These are phyloP conservation scores for Propsilocerus akamusi DNA, from an alignment of 1,140 invertebrate genomes.

Conservation along the genomic window DNA sequence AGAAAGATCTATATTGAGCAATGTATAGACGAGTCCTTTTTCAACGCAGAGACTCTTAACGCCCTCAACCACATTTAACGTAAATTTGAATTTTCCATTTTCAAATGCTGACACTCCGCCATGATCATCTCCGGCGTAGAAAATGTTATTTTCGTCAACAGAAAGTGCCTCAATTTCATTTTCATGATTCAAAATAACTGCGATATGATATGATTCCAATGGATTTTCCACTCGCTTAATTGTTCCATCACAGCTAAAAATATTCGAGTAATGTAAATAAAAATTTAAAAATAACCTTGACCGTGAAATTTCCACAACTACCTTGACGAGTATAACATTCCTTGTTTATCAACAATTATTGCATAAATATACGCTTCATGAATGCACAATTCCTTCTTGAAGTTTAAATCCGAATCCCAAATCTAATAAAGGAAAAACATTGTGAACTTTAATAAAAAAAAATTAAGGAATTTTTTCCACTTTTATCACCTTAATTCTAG, in stretches of 20 bases:
- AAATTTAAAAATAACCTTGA: background rate
- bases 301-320: background rate
- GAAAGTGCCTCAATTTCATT: constrained; percentile 20
- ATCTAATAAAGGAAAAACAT: constrained; percentile 9
- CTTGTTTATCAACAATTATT: constrained; percentile 16
- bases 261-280: background rate
- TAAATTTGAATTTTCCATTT: constrained; percentile 21
- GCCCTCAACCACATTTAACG: constrained; percentile 22
- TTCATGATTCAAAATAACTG: constrained; percentile 17
- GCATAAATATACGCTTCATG: constrained; percentile 22
- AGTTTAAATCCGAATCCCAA: constrained; percentile 12
- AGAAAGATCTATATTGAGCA: constrained; percentile 16
- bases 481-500: constrained; percentile 22
- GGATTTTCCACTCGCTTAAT: constrained; percentile 18
- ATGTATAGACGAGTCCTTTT: constrained; percentile 15
- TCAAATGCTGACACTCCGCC: constrained; percentile 21
- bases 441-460: background rate
- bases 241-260: constrained; percentile 18
- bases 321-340: constrained; percentile 18
- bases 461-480: background rate
- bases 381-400: constrained; percentile 13
- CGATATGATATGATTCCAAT: constrained; percentile 10
- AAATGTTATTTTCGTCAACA: constrained; percentile 12
- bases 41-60: constrained; percentile 20
- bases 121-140: constrained; percentile 22